Evolutionary conservation across 2,113 vertebrate species (phyloP).

Genomic region (Anas platyrhynchos): DNA sequence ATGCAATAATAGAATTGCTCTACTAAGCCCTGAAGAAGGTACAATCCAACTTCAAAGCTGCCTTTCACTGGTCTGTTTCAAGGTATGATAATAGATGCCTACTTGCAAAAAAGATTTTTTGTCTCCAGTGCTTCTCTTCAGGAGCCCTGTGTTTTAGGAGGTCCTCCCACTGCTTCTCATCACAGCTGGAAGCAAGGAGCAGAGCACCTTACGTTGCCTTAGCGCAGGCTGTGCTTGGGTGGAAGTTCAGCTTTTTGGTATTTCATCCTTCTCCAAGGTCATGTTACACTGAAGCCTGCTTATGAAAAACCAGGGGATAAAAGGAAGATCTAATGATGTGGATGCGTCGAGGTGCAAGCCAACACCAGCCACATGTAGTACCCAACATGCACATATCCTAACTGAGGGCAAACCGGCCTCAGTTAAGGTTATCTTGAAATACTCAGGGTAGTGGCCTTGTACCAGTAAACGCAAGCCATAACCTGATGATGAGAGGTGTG

Average conservation of each 20-base stretch:
- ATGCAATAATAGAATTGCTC: background rate
- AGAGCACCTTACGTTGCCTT: background rate
- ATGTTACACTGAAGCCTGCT: background rate
- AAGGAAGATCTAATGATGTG: background rate
- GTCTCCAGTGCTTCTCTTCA: background rate
- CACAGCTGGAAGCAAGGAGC: background rate
- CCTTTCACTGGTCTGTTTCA: background rate
- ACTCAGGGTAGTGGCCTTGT: background rate
- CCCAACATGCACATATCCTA: rapidly evolving
- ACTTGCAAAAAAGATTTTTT: background rate
- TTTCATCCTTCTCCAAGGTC: background rate
- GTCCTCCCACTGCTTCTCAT: background rate
- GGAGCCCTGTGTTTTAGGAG: background rate
- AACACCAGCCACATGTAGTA: background rate
- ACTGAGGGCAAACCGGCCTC: background rate
- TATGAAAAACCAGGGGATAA: background rate
- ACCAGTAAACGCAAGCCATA: background rate
- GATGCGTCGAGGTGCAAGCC: background rate
- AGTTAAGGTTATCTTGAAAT: background rate
- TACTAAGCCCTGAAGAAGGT: background rate
- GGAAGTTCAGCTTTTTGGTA: background rate
- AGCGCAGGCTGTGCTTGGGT: background rate
- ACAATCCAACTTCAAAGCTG: background rate
- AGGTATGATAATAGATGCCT: background rate
- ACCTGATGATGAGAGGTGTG: background rate